Conservation (phyloP, 2,113 vertebrate species). For the Holacanthus passer region DNA sequence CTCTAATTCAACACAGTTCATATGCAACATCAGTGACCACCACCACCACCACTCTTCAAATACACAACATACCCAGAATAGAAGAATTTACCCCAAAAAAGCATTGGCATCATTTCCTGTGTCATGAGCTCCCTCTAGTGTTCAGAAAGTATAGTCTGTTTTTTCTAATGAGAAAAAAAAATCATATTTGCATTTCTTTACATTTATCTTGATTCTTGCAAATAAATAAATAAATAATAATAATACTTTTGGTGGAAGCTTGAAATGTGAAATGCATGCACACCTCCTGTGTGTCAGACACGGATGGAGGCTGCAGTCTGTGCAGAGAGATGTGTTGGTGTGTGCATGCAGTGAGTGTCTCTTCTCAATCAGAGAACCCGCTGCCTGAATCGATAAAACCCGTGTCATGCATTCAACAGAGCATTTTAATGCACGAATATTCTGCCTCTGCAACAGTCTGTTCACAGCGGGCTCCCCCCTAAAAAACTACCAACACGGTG, state of each 20-base stretch:
- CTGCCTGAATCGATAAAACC: slow-evolving; percentile 3
- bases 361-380: slow-evolving; percentile 18
- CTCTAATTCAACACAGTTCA: slow-evolving; percentile 6
- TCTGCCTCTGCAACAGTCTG: not conserved
- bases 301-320: not conserved
- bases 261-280: not conserved
- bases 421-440: slow-evolving; percentile 3
- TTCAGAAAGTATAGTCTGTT: not conserved
- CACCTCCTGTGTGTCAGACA: not conserved
- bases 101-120: slow-evolving; percentile 15
- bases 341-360: not conserved
- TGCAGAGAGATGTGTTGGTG: not conserved
- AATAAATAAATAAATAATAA: not conserved
- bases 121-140: slow-evolving; percentile 66
- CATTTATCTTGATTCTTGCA: not conserved
- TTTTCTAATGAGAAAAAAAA: not conserved
- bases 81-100: not conserved
- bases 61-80: slow-evolving; percentile 20
- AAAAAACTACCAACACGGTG: not conserved
- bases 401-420: not conserved
- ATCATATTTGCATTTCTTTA: not conserved
- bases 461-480: slow-evolving; percentile 2
- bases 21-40: slow-evolving; percentile 11
- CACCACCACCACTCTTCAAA: slow-evolving; percentile 29
- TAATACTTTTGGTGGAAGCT: not conserved